These are phyloP conservation scores for Neoascia interrupta DNA, from an alignment of 2,888 invertebrate genomes.

Conservation along the genomic window DNA sequence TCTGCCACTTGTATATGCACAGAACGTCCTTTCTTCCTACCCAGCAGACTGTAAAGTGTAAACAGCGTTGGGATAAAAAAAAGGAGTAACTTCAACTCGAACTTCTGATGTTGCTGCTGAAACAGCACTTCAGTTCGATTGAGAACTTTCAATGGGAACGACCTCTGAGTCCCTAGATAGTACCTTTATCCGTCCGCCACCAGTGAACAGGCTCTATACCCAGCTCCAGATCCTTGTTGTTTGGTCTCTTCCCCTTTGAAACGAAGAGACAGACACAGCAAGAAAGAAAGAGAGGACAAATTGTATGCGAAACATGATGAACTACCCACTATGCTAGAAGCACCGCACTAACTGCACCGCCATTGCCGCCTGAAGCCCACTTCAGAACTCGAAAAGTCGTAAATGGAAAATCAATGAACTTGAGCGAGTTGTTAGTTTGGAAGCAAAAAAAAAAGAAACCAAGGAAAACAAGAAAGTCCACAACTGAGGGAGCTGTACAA, in stretches of 20 bases:
- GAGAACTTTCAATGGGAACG: constrained; percentile 61
- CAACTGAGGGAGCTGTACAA: background rate
- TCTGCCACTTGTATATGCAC: constrained; percentile 6
- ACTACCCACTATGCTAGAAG: constrained; percentile 24
- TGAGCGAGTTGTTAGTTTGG: constrained; percentile 67
- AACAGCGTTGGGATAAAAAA: constrained; percentile 22
- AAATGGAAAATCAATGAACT: constrained; percentile 69
- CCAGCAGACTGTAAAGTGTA: constrained; percentile 55
- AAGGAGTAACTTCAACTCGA: constrained; percentile 21
- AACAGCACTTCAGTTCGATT: constrained; percentile 68
- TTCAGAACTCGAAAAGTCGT: constrained; percentile 67
- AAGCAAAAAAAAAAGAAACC: background rate
- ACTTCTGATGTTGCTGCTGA: constrained; percentile 58
- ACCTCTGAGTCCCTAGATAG: constrained; percentile 54
- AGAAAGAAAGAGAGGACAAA: constrained; percentile 41
- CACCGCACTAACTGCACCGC: constrained; percentile 6
- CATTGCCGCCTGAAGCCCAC: constrained; percentile 64
- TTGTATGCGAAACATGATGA: constrained; percentile 65
- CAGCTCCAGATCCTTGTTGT: constrained; percentile 34
- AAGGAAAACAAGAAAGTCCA: constrained; percentile 11
- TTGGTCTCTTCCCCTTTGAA: constrained; percentile 10
- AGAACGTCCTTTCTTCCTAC: constrained; percentile 37
- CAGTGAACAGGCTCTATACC: too few relatives aligned
- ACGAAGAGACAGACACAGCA: constrained; percentile 1
- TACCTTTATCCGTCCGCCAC: constrained; percentile 50